A percentile compares a stretch with the other conserved stretches of the same genome.
Evolutionary conservation across 2,888 invertebrate genomes (phyloP).

Genomic region (Metopia argyrocephala): DNA sequence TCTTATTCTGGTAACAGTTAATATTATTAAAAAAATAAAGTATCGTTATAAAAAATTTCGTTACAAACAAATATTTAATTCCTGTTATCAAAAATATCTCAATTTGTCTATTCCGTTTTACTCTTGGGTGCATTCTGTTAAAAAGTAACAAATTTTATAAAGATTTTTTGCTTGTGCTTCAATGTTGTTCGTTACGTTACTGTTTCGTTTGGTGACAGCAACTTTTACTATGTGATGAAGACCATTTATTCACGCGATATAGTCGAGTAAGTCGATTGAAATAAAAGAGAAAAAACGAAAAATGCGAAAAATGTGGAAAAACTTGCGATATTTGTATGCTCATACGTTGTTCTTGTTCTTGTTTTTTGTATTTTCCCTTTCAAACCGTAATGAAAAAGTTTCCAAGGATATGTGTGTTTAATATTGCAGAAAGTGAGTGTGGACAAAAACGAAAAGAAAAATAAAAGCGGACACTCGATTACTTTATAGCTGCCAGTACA

Average conservation of each 20-base stretch:
- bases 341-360: not conserved
- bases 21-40: too few relatives aligned
- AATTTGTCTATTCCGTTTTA: too few relatives aligned
- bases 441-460: not conserved
- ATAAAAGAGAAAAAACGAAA: not conserved
- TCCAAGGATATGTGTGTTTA: slow-evolving; percentile 63
- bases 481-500: slow-evolving; percentile 16
- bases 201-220: slow-evolving; percentile 55
- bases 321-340: not conserved
- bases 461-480: slow-evolving; percentile 41
- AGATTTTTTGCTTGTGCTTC: too few relatives aligned
- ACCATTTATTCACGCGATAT: slow-evolving; percentile 48
- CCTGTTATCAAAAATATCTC: too few relatives aligned
- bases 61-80: too few relatives aligned
- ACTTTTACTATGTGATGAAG: slow-evolving; percentile 53
- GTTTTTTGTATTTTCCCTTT: not conserved
- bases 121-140: too few relatives aligned
- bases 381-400: slow-evolving; percentile 36
- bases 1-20: too few relatives aligned
- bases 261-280: not conserved
- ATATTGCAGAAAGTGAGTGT: slow-evolving; percentile 57
- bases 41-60: too few relatives aligned
- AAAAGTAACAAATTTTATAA: too few relatives aligned
- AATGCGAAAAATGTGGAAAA: too few relatives aligned
- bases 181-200: slow-evolving; percentile 19